Base-by-base conservation (phyloP, 2,113 vertebrate genomes). In the Poecilia latipinna region DNA sequence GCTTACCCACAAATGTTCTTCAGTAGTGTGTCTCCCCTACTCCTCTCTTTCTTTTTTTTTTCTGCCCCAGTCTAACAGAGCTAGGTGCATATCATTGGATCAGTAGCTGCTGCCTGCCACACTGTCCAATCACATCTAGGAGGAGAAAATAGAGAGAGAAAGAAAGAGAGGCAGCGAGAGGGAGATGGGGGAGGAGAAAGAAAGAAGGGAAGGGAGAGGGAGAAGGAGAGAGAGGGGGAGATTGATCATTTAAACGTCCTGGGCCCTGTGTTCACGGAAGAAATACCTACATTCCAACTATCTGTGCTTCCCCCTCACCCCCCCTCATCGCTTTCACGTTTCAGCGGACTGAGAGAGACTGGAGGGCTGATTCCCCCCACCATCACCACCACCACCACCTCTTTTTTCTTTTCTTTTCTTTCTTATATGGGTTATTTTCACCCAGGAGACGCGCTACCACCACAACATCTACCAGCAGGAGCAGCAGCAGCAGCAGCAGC, bases 101-200 rank as follows among this genome's bases (percentile, higher is more conserved):
- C 74, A 96, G 96, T 97, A 94, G 96, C 93, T 95, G 95, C 91
- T 73, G 93, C 93, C 93, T 95, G 90, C 95, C 93, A 95, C 95
- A 94, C 95, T 94, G 94, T 94, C 96, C 96, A 97, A 97, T 97
- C 85, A 95, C 94, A 95, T 94, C 86, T 84, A 88, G 80, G 70
- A 84, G 84, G 79, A 84, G 85, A 70, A 54, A 70, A 75, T 35
- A 33, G 78, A 86, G 66, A 63, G 78, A 86, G 66, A 63, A 33
- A 74, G 76, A 71, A 75, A 74, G 78, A 61, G 79, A 63, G 80
- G 74, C 39, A 42, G 64, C 5, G 82, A 32, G 84, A 37, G 74
- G 68, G 74, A 76, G 80, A 78, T 67, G 79, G 83, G 75, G 80
- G 79, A 71, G 79, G 77, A 65, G 78, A 82, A 78, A 82, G 79